Evolutionary conservation across 2,797 vertebrate species (phyloP).

Genomic region (Falco columbarius): DNA sequence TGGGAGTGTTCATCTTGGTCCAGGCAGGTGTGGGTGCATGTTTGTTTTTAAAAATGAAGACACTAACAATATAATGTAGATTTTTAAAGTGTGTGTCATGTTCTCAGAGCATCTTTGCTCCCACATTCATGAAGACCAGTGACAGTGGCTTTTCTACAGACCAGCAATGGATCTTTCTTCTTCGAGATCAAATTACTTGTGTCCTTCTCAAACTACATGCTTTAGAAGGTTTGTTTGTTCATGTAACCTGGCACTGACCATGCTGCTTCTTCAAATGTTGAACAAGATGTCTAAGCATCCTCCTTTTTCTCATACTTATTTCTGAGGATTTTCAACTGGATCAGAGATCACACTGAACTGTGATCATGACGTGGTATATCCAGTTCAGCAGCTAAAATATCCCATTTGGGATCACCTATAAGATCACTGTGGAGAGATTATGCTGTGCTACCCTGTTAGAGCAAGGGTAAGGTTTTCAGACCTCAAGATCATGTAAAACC

Average conservation of each 20-base stretch:
- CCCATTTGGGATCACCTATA: background rate
- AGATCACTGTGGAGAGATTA: background rate
- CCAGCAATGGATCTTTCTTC: background rate
- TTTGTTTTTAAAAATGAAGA: background rate
- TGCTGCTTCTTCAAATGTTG: background rate
- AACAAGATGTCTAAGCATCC: background rate
- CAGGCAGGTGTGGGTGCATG: background rate
- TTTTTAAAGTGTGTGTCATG: background rate
- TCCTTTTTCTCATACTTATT: background rate
- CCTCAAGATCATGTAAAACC: accelerated
- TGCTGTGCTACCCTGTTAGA: background rate
- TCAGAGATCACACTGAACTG: background rate
- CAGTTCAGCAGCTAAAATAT: background rate
- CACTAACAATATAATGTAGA: background rate
- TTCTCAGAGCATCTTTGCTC: background rate
- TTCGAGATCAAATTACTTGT: background rate
- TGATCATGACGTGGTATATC: background rate
- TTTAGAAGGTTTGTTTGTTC: background rate
- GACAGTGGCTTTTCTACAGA: background rate
- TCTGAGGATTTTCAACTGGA: background rate
- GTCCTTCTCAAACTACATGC: background rate
- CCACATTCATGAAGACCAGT: background rate
- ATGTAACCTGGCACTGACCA: background rate
- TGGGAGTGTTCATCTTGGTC: background rate
- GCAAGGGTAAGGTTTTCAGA: background rate